Conservation (phyloP, 2,113 vertebrate genomes). For the Stictonetta naevosa region DNA sequence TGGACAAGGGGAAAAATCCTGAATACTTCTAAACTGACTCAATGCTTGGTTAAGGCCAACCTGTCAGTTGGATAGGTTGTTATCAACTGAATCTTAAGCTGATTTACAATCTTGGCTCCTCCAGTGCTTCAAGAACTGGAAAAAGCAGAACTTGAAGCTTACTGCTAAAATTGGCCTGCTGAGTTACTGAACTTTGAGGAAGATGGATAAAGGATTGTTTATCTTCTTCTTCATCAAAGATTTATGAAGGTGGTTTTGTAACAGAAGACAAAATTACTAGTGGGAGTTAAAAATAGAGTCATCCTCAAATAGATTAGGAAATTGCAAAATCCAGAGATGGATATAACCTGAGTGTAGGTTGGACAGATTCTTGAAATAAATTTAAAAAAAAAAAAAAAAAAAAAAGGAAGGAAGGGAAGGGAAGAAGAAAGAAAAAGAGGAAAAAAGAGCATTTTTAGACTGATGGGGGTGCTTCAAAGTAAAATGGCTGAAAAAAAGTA, state of each 20-base stretch:
- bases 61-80: background rate
- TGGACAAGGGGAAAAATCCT: background rate
- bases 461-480: background rate
- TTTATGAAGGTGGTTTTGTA: background rate
- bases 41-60: background rate
- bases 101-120: background rate
- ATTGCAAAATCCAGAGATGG: background rate
- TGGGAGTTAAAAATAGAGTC: conserved; percentile 31
- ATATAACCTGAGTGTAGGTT: conserved; percentile 46
- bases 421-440: too few species aligned
- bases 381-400: background rate
- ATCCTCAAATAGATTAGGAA: background rate
- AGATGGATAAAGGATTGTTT: background rate
- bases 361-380: background rate
- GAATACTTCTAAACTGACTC: background rate
- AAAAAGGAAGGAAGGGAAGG: too few species aligned
- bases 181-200: background rate
- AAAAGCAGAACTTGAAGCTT: background rate
- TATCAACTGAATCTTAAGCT: background rate
- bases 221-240: background rate
- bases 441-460: background rate
- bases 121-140: background rate
- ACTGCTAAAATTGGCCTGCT: background rate
- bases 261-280: conserved; percentile 34
- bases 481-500: background rate